These are phyloP conservation scores for Leucoma salicis DNA, from an alignment of 2,888 invertebrate genomes.

Conservation along the genomic window DNA sequence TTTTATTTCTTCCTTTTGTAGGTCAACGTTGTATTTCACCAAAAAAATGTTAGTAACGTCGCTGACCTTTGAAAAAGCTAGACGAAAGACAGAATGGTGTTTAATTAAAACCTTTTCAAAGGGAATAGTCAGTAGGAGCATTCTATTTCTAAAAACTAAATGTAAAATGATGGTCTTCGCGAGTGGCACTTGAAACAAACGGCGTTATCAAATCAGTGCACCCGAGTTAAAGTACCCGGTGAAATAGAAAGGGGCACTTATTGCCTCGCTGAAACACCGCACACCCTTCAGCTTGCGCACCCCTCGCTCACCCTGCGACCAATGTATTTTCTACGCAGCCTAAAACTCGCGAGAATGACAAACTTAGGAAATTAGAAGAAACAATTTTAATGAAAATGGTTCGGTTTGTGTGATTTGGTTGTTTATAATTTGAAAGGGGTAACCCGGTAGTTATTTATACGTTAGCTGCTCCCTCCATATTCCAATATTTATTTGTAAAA, in stretches of 20 bases:
- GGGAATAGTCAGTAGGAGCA: conserved; percentile 36
- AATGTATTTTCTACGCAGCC: conserved; percentile 27
- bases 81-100: conserved; percentile 16
- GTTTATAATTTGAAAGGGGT: conserved; percentile 21
- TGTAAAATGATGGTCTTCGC: conserved; percentile 59
- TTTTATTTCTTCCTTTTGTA: too few species aligned
- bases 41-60: too few species aligned
- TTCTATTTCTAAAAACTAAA: conserved; percentile 53
- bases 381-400: conserved; percentile 31
- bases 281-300: conserved; percentile 11
- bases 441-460: conserved; percentile 19
- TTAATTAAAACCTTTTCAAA: conserved; percentile 48
- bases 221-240: conserved; percentile 77
- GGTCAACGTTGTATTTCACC: too few species aligned
- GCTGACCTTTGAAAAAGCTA: background rate
- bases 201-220: conserved; percentile 81
- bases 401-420: conserved; percentile 24
- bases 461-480: conserved; percentile 12
- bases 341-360: conserved; percentile 36
- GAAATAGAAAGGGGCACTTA: conserved; percentile 77
- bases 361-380: conserved; percentile 40
- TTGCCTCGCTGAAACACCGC: conserved; percentile 51
- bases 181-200: conserved; percentile 75
- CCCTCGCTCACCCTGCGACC: conserved; percentile 24
- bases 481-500: conserved; percentile 10